Conservation (phyloP, 2,797 vertebrate species). For the Danio tinwini region DNA sequence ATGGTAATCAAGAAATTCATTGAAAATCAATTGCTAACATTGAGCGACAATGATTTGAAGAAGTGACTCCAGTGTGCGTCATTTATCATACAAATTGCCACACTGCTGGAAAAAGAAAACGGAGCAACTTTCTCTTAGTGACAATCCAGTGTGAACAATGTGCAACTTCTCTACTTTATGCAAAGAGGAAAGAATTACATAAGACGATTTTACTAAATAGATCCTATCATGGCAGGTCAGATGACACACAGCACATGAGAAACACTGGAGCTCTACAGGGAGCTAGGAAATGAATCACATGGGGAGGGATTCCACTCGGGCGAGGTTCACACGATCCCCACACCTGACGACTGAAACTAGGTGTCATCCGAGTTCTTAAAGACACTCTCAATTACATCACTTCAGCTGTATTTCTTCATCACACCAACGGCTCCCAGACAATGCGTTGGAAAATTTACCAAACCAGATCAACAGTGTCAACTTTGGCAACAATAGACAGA, state of each 20-base stretch:
- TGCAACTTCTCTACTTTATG: slow-evolving; percentile 12
- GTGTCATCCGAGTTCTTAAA: not conserved
- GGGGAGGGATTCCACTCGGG: not conserved
- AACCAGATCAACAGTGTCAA: not conserved
- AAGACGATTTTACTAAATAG: not conserved
- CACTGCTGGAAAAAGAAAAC: not conserved
- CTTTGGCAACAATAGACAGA: not conserved
- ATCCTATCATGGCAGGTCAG: not conserved
- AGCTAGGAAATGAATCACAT: not conserved
- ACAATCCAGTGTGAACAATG: not conserved
- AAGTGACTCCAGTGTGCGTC: too few relatives aligned
- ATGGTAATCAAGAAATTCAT: not conserved
- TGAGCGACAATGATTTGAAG: too few relatives aligned
- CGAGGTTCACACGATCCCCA: slow-evolving; percentile 12
- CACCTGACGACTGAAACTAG: slow-evolving; percentile 39
- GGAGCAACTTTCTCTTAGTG: not conserved
- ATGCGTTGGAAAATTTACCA: not conserved
- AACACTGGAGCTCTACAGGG: not conserved
- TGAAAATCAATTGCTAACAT: too few relatives aligned
- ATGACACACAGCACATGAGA: not conserved
- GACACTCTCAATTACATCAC: slow-evolving; percentile 4
- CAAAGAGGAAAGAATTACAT: slow-evolving; percentile 28
- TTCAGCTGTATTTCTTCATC: slow-evolving; percentile 26
- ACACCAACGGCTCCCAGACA: not conserved
- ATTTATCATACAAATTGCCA: not conserved